Evolutionary conservation across 2,888 invertebrate genomes (phyloP).

Genomic region (Tenthredo livida): DNA sequence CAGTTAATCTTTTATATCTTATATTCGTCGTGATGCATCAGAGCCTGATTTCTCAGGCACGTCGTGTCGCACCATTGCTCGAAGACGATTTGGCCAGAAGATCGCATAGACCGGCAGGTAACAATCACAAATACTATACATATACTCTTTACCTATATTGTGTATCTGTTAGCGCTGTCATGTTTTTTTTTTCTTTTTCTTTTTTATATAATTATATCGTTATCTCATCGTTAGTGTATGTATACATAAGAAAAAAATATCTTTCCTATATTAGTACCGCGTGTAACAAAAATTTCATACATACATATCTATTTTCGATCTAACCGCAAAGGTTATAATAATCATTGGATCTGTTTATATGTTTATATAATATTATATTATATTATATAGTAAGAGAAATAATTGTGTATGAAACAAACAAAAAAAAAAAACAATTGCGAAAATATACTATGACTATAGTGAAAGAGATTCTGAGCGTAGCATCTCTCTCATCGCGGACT

Average conservation of each 20-base stretch:
- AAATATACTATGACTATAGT: too few relatives aligned
- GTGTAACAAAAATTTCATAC: too few relatives aligned
- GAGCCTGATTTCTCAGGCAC: slow-evolving; percentile 75
- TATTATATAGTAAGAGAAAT: too few relatives aligned
- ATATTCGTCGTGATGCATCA: slow-evolving; percentile 75
- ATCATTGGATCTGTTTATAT: too few relatives aligned
- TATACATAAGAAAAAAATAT: too few relatives aligned
- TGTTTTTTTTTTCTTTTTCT: not conserved
- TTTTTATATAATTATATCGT: too few relatives aligned
- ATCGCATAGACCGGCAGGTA: slow-evolving; percentile 84
- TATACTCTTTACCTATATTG: not conserved
- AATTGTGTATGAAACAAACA: too few relatives aligned
- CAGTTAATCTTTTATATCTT: slow-evolving; percentile 52
- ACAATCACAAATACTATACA: not conserved
- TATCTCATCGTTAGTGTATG: not conserved
- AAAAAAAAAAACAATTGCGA: too few relatives aligned
- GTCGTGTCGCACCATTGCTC: slow-evolving; percentile 83
- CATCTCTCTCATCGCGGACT: not conserved
- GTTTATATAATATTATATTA: too few relatives aligned
- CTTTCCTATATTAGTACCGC: too few relatives aligned
- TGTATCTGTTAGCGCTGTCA: not conserved
- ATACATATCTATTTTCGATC: too few relatives aligned
- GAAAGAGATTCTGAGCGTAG: not conserved
- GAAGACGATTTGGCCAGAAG: slow-evolving; percentile 85
- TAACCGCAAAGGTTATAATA: too few relatives aligned